A percentile compares a stretch with the other conserved stretches of the same genome.
Conservation (phyloP, 1,140 invertebrate genomes). For the Bradysia coprophila region DNA sequence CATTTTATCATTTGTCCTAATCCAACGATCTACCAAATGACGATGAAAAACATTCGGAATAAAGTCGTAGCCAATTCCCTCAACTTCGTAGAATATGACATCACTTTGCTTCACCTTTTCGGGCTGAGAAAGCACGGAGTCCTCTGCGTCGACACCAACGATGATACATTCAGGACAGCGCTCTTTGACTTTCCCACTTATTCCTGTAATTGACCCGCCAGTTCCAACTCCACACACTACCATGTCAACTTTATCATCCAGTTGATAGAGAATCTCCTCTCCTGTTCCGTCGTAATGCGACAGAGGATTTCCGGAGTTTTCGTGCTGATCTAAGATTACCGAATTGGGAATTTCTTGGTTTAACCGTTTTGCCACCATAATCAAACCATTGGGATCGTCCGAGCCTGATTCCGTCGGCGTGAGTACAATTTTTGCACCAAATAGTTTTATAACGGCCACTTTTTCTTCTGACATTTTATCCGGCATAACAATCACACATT, state of each 20-base stretch:
- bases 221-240: constrained; percentile 71
- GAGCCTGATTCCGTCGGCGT: constrained; percentile 86
- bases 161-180: constrained; percentile 40
- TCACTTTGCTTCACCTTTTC: constrained; percentile 44
- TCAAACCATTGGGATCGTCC: constrained; percentile 77
- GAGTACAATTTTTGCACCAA: constrained; percentile 90
- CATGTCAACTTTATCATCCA: constrained; percentile 66
- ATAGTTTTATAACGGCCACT: constrained; percentile 61
- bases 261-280: constrained; percentile 68
- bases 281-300: constrained; percentile 87
- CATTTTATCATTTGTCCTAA: constrained; percentile 65
- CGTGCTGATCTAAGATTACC: constrained; percentile 77
- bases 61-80: constrained; percentile 86
- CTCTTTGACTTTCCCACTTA: constrained; percentile 73
- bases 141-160: constrained; percentile 73
- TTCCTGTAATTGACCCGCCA: constrained; percentile 76
- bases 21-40: constrained; percentile 67
- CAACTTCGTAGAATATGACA: constrained; percentile 52
- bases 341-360: constrained; percentile 76
- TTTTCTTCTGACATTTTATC: constrained; percentile 99
- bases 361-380: constrained; percentile 76
- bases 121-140: constrained; percentile 69
- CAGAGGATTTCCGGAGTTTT: constrained; percentile 52
- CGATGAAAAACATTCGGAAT: constrained; percentile 76
- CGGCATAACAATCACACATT: constrained; percentile 96